Percentiles rank a stretch among this genome's conserved stretches.
Evolutionary conservation across 1,140 invertebrate species (phyloP).

Genomic region (Mizuhopecten yessoensis): DNA sequence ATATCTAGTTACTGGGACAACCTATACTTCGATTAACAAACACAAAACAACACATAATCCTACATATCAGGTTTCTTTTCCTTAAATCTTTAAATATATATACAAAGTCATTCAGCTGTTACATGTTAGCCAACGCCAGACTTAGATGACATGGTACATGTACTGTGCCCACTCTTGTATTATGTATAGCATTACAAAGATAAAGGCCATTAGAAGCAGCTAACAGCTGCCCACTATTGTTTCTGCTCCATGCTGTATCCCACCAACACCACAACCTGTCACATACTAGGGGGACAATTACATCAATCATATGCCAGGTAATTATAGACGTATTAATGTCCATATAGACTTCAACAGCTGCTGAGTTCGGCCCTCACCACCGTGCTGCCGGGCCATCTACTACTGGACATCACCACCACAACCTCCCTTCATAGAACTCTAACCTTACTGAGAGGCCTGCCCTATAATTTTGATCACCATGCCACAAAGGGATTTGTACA

Average conservation of each 20-base stretch:
- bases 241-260: neutral
- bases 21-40: neutral
- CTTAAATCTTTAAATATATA: neutral
- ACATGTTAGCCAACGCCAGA: neutral
- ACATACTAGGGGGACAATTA: neutral
- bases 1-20: neutral
- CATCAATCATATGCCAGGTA: constrained; percentile 26
- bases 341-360: neutral
- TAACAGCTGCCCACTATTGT: constrained; percentile 13
- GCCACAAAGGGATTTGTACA: constrained; percentile 25
- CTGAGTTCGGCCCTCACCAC: neutral
- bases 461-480: constrained; percentile 35
- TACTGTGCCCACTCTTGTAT: neutral
- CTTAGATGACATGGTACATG: neutral
- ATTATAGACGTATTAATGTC: constrained; percentile 23
- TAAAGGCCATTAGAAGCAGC: constrained; percentile 2
- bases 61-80: neutral
- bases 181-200: constrained; percentile 18
- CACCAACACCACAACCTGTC: constrained; percentile 23
- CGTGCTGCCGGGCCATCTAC: too few relatives aligned
- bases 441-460: neutral
- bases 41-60: neutral
- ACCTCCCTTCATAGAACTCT: neutral
- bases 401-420: constrained; percentile 29
- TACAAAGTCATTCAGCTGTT: neutral